These are phyloP conservation scores for Rhinichthys klamathensis DNA, from an alignment of 2,113 vertebrate species.

Conservation along the genomic window DNA sequence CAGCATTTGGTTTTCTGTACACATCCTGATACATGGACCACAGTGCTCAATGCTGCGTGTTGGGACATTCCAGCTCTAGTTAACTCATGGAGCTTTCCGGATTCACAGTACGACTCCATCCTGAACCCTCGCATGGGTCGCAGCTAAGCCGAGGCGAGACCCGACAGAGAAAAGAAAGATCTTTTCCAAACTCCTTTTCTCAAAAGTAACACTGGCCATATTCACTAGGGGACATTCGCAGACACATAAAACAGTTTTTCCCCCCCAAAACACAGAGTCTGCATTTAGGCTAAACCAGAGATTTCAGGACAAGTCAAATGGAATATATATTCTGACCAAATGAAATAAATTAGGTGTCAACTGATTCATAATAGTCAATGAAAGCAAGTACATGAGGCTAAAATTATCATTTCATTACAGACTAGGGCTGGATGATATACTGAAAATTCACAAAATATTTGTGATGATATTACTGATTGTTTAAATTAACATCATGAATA, in stretches of 20 bases:
- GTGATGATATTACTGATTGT: background rate
- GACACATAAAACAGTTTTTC: slow-evolving; percentile 35
- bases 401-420: background rate
- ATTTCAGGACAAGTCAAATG: slow-evolving; percentile 20
- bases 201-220: slow-evolving; percentile 36
- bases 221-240: slow-evolving; percentile 43
- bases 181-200: slow-evolving; percentile 21
- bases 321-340: background rate
- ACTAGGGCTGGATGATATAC: background rate
- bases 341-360: background rate
- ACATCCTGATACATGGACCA: slow-evolving; percentile 29
- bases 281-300: background rate
- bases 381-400: background rate
- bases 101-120: slow-evolving; percentile 51
- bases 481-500: background rate
- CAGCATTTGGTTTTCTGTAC: slow-evolving; percentile 22
- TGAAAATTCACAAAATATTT: background rate
- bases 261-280: slow-evolving; percentile 20
- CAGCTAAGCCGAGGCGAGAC: slow-evolving; percentile 6
- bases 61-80: slow-evolving; percentile 28
- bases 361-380: background rate
- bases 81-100: slow-evolving; percentile 30
- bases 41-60: slow-evolving; percentile 29
- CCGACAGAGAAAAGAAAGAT: slow-evolving; percentile 11
- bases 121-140: slow-evolving; percentile 43